Conservation (phyloP, 2,888 invertebrate genomes). For the Linnaemya tessellans region DNA sequence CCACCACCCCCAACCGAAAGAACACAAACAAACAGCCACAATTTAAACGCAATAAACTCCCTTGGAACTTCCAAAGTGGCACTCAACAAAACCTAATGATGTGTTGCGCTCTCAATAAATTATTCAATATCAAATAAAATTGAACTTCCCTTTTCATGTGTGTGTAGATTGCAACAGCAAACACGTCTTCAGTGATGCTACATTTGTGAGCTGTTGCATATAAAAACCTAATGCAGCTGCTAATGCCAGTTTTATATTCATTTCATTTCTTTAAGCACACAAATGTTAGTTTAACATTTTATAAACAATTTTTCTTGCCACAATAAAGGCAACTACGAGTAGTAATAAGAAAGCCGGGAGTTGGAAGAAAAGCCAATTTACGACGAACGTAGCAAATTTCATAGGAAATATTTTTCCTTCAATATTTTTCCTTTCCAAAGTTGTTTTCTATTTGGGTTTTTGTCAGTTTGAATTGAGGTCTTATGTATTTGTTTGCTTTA, state of each 20-base stretch:
- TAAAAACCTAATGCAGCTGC: constrained; percentile 52
- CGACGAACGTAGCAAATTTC: constrained; percentile 2
- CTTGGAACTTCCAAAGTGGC: constrained; percentile 30
- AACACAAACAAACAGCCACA: not conserved
- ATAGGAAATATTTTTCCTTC: constrained; percentile 18
- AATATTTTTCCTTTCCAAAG: not conserved
- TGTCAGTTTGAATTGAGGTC: constrained; percentile 51
- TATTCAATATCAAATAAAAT: constrained; percentile 64
- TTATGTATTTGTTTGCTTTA: constrained; percentile 56
- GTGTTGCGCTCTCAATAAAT: constrained; percentile 64
- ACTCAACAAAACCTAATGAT: constrained; percentile 54
- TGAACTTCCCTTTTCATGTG: constrained; percentile 53
- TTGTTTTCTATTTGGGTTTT: not conserved
- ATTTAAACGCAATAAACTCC: constrained; percentile 20
- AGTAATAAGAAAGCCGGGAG: constrained; percentile 8
- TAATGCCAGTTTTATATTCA: constrained; percentile 55
- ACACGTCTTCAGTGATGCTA: constrained; percentile 22
- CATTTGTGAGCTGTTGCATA: constrained; percentile 4
- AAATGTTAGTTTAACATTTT: constrained; percentile 47
- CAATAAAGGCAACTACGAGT: not conserved
- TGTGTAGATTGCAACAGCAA: constrained; percentile 17
- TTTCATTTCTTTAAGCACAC: constrained; percentile 47
- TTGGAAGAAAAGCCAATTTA: not conserved
- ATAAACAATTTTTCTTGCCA: constrained; percentile 11
- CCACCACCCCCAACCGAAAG: not conserved